Base-by-base conservation (phyloP, 2,113 vertebrate species). In the Marmota flaviventris region DNA sequence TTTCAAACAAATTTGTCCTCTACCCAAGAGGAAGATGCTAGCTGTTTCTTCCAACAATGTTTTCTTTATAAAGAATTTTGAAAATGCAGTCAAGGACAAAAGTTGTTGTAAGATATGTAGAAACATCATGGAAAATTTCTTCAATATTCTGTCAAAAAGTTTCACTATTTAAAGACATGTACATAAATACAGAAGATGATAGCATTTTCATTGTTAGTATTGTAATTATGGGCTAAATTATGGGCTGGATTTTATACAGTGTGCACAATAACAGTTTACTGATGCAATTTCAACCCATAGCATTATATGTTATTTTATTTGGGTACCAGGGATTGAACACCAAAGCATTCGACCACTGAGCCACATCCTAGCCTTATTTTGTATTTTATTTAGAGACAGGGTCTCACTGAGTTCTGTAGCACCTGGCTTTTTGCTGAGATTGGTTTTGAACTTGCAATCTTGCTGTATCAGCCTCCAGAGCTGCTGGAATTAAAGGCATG, bases 221-320 rank as follows among this genome's bases (percentile, higher is more conserved):
- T 83, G 8, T 75, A 89, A 70, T 32, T 42, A 18, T 17, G 29
- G 10, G 2, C 4, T 67, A 92, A 92, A 70, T 32, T 42, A 18
- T 17, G 29, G 10, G 2, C 3, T 67, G 89, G 75, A n/a, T 51
- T 51, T 51, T 13, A 51, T 51, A 3, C 12, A 51, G 48, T 51
- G 13, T 83, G 39, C 27, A 12, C 22, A 42, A 1, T 45, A 12
- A 37, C 24, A 91, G 12, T 72, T 92, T 90, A 56, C 3, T 90
- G 34, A 86, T 11, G 17, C 77, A 56, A 73, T 76, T 89, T 70
- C 48, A 91, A 69, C 24, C 9, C 1, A 32, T n/a, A 76, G 13
- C 25, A 92, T 61, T 75, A 85, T 75, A 76, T 91, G 81, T 27
- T 56, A 89, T 69, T 75, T 88, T 75, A 85, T 91, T 85, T 27